Percentiles rank a stretch among this genome's conserved stretches.
phyloP scores from a whole-genome alignment of 2,888 invertebrate genomes.

The Watsonalla binaria region DNA sequence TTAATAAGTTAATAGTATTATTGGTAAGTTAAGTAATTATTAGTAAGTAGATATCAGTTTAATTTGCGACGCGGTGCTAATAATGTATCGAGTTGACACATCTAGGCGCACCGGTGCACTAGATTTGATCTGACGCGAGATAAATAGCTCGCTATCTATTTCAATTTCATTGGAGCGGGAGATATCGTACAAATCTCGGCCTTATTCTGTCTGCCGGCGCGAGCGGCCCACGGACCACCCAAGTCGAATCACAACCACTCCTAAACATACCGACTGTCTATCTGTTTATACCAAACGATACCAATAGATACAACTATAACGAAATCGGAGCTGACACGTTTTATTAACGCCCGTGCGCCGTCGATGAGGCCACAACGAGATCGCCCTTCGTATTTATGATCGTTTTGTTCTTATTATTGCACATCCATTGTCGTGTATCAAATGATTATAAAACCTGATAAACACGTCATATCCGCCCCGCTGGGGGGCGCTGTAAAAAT shows the following conservation, averaged over 20 bases:
- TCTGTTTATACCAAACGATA: constrained; percentile 58
- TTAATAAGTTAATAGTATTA: too few relatives aligned
- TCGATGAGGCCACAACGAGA: constrained; percentile 11
- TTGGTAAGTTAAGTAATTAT: too few relatives aligned
- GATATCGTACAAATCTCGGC: constrained; percentile 70
- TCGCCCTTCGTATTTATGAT: constrained; percentile 14
- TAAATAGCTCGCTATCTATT: constrained; percentile 69
- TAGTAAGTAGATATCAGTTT: constrained; percentile 24
- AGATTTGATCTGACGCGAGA: constrained; percentile 67
- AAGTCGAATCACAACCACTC: constrained; percentile 57
- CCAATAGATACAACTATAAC: constrained; percentile 44
- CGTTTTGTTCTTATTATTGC: constrained; percentile 21
- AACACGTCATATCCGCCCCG: constrained; percentile 39
- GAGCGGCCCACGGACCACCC: constrained; percentile 65
- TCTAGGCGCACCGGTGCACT: constrained; percentile 63
- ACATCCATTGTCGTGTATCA: constrained; percentile 26
- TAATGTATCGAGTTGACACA: constrained; percentile 54
- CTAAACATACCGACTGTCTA: constrained; percentile 62
- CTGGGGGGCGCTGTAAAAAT: constrained; percentile 46
- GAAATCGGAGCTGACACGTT: constrained; percentile 48
- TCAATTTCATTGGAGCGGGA: constrained; percentile 65
- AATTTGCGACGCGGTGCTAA: constrained; percentile 32
- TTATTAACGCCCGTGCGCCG: constrained; percentile 28
- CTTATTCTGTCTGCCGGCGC: constrained; percentile 57
- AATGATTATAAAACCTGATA: constrained; percentile 46